Evolutionary conservation across 1,140 invertebrate species (phyloP).

Genomic region (Drosophila rufa): DNA sequence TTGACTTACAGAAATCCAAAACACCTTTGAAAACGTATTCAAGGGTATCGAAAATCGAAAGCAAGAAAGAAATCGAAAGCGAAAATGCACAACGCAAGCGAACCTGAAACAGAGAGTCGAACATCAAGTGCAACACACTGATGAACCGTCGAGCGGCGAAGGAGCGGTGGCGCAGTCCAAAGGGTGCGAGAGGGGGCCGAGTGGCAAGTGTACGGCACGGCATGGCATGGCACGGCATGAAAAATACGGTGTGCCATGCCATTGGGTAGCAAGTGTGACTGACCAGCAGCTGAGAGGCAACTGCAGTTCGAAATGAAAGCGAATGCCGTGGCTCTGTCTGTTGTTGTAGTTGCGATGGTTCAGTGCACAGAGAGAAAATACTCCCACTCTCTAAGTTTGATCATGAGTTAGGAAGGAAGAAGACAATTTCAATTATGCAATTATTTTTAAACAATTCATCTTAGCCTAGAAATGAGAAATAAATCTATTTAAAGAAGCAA

Average conservation of each 20-base stretch:
- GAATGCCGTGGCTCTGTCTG: conserved; percentile 64
- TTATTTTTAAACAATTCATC: no score
- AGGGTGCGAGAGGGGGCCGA: conserved; percentile 31
- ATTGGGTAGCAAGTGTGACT: conserved; percentile 63
- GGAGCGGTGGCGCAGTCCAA: neutral
- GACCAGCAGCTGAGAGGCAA: conserved; percentile 59
- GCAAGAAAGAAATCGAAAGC: conserved; percentile 78
- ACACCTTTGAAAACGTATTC: conserved; percentile 52
- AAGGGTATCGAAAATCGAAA: conserved; percentile 79
- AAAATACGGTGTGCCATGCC: conserved; percentile 51
- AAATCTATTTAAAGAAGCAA: neutral
- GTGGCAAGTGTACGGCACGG: conserved; percentile 58
- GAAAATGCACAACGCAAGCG: conserved; percentile 48
- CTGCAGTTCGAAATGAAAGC: conserved; percentile 71
- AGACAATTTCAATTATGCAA: neutral
- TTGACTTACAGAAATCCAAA: conserved; percentile 1
- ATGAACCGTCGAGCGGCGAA: conserved; percentile 48
- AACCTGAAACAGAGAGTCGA: conserved; percentile 41
- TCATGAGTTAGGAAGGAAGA: no score
- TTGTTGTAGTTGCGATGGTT: conserved; percentile 27
- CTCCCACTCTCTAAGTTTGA: no score
- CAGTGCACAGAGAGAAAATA: conserved; percentile 4
- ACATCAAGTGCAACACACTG: conserved; percentile 77
- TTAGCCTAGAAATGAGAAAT: no score
- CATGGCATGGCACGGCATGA: conserved; percentile 45